phyloP scores from a whole-genome alignment of 35 echinoderm and acorn worm species.

The Anneissia japonica region DNA sequence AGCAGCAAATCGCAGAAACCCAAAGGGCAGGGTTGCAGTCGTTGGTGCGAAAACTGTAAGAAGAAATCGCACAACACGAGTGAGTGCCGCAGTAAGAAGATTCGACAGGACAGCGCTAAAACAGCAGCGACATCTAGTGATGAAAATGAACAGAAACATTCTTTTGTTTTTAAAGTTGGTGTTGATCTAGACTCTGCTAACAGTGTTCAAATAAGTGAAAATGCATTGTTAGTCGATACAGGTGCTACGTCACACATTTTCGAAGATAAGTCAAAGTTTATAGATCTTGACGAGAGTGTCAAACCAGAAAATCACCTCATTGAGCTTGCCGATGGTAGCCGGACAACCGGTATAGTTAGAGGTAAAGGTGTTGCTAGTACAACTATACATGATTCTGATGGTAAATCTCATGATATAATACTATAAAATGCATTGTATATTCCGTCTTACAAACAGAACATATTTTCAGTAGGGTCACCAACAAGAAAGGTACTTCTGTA shows the following conservation, averaged over 20 bases:
- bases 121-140: not conserved
- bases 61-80: not conserved
- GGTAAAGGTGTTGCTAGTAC: not conserved
- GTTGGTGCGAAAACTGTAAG: constrained; percentile 26
- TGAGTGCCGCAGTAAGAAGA: constrained; percentile 31
- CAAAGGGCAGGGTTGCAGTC: not conserved
- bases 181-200: too few relatives aligned
- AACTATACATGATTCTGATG: not conserved
- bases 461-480: constrained; percentile 7
- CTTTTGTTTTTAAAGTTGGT: not conserved
- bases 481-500: constrained; percentile 9
- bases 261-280: not conserved
- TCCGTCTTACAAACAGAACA: constrained; percentile 7
- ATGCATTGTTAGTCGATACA: not conserved
- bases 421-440: not conserved
- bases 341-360: not conserved
- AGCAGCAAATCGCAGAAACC: not conserved
- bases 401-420: not conserved
- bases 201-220: not conserved
- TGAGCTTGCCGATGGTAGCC: not conserved
- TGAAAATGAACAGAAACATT: not conserved
- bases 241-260: not conserved
- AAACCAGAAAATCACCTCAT: not conserved
- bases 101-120: constrained; percentile 4
- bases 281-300: not conserved